A percentile compares a stretch with the other conserved stretches of the same genome.
These are phyloP conservation scores for Parauchenoglanis punctatus DNA, from an alignment of 2,797 vertebrate species.

Conservation along the genomic window DNA sequence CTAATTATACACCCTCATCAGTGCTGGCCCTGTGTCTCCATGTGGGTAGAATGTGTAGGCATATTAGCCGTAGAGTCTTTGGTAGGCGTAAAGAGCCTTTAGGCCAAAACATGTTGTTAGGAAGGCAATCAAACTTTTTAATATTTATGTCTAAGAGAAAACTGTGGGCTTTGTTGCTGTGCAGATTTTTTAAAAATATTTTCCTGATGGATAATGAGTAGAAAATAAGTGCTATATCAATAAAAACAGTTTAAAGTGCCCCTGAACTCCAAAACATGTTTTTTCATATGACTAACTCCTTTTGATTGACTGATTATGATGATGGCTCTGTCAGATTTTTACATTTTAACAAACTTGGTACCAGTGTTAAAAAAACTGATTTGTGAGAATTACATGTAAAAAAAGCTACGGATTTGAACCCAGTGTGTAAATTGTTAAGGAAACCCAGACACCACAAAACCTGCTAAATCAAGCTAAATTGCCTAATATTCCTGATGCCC, in stretches of 20 bases:
- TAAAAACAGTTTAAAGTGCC: not conserved
- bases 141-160: conserved; percentile 22
- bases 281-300: not conserved
- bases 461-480: not conserved
- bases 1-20: conserved; percentile 46
- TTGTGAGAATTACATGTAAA: not conserved
- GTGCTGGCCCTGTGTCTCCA: conserved; percentile 32
- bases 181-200: conserved; percentile 10
- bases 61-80: conserved; percentile 35
- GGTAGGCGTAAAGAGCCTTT: conserved; percentile 43
- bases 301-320: not conserved
- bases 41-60: conserved; percentile 49
- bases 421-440: not conserved
- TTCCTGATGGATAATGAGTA: not conserved
- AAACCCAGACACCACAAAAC: not conserved
- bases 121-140: conserved; percentile 36
- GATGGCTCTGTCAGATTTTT: not conserved
- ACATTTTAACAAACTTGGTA: not conserved
- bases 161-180: conserved; percentile 23
- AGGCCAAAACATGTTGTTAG: conserved; percentile 45
- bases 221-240: not conserved
- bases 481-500: not conserved
- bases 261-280: not conserved
- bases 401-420: not conserved
- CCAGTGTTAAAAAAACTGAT: not conserved